phyloP scores from a whole-genome alignment of 2,888 invertebrate genomes.

The Deroplatys truncata region DNA sequence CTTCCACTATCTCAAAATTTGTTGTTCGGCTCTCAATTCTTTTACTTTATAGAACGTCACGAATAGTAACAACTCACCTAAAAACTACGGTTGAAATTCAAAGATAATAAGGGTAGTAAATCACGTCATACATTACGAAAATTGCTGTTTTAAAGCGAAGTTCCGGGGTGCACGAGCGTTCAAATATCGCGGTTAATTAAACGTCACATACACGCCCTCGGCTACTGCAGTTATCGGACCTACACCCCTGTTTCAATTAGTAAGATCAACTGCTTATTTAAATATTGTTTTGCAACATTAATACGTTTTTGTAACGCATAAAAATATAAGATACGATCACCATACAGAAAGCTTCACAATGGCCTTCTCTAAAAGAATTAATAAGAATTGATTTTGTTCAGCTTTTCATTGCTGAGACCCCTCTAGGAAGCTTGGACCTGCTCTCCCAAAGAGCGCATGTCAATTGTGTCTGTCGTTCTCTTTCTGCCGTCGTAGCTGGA shows the following conservation, averaged over 20 bases:
- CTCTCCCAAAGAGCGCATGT: conserved; percentile 34
- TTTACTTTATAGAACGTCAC: too few relatives aligned
- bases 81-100: too few relatives aligned
- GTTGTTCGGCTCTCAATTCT: too few relatives aligned
- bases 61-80: too few relatives aligned
- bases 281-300: neutral
- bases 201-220: neutral
- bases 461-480: conserved; percentile 37
- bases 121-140: too few relatives aligned
- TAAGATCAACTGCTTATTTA: neutral
- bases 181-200: neutral
- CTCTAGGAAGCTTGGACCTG: conserved; percentile 2
- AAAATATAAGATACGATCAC: neutral
- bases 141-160: neutral
- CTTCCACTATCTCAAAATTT: too few relatives aligned
- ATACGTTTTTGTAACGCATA: neutral
- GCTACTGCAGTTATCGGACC: neutral
- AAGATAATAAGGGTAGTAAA: too few relatives aligned
- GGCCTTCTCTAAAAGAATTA: neutral
- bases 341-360: neutral
- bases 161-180: neutral
- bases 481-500: conserved; percentile 42
- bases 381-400: conserved; percentile 13
- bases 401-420: conserved; percentile 14
- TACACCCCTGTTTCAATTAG: neutral